These are phyloP conservation scores for Cyprinodon tularosa DNA, from an alignment of 2,113 vertebrate species.

Conservation along the genomic window DNA sequence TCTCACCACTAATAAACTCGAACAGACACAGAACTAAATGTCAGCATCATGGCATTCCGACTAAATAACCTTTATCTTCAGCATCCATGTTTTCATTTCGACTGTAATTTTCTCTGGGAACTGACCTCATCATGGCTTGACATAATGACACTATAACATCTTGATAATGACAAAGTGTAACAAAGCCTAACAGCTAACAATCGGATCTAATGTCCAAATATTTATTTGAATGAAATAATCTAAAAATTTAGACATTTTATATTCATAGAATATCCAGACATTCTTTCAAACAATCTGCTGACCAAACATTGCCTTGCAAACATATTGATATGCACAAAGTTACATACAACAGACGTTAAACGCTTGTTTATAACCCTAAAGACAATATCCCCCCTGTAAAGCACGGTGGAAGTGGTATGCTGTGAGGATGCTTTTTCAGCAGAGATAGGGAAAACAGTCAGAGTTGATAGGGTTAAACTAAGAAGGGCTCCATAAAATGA, in stretches of 20 bases:
- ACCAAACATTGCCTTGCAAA: neutral
- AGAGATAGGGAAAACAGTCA: neutral
- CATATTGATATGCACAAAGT: neutral
- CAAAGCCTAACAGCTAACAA: conserved; percentile 4
- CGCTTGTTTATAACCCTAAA: neutral
- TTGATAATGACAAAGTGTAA: conserved; percentile 3
- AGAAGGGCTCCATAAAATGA: neutral
- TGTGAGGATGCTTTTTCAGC: neutral
- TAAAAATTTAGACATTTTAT: neutral
- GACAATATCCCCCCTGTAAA: neutral
- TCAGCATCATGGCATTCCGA: neutral
- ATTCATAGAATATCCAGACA: neutral
- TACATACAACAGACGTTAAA: no score
- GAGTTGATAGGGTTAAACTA: neutral
- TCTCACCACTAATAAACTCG: neutral
- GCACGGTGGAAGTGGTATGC: neutral
- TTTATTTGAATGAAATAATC: neutral
- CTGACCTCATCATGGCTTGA: neutral
- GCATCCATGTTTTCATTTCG: neutral
- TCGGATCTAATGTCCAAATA: conserved; percentile 4
- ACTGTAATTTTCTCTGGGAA: neutral
- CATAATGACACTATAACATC: conserved; percentile 12
- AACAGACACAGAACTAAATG: neutral
- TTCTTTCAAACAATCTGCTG: neutral
- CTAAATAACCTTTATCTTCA: neutral